phyloP scores from a whole-genome alignment of 2,797 vertebrate genomes.

The Pseudochirops corinnae region DNA sequence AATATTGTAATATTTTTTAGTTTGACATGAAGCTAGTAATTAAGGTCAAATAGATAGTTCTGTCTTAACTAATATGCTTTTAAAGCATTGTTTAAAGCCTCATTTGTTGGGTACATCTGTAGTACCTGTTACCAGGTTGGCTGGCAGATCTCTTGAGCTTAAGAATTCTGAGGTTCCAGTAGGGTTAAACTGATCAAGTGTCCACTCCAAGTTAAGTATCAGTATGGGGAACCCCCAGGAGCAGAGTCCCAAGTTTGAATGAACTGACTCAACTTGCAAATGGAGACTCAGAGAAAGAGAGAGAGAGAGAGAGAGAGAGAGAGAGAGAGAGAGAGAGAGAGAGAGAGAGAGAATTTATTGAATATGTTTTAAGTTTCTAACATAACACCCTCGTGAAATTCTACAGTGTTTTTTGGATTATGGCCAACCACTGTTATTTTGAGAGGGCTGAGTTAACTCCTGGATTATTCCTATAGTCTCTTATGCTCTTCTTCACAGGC shows the following conservation, averaged over 20 bases:
- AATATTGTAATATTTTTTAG: background rate
- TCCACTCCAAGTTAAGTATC: background rate
- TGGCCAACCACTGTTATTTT: background rate
- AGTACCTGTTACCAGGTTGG: background rate
- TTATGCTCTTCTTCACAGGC: background rate
- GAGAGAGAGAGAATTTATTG: no score
- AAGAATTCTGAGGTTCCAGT: background rate
- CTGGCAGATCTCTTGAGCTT: background rate
- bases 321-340: background rate
- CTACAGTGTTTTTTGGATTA: background rate
- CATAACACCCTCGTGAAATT: background rate
- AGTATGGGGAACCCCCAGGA: background rate
- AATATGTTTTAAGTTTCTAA: no score
- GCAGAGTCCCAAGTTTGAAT: background rate
- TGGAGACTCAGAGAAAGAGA: background rate
- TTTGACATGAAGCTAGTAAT: background rate
- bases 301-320: no score
- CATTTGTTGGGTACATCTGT: background rate
- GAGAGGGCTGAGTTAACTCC: background rate
- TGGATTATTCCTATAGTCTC: background rate
- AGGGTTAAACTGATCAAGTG: background rate
- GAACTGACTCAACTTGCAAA: background rate
- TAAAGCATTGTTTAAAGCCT: background rate
- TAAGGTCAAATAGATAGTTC: background rate
- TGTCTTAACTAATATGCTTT: background rate